Evolutionary conservation across 2,797 vertebrate genomes (phyloP), one percentile per base, ranked within the genome.

Genomic region (Acanthornis magna): DNA sequence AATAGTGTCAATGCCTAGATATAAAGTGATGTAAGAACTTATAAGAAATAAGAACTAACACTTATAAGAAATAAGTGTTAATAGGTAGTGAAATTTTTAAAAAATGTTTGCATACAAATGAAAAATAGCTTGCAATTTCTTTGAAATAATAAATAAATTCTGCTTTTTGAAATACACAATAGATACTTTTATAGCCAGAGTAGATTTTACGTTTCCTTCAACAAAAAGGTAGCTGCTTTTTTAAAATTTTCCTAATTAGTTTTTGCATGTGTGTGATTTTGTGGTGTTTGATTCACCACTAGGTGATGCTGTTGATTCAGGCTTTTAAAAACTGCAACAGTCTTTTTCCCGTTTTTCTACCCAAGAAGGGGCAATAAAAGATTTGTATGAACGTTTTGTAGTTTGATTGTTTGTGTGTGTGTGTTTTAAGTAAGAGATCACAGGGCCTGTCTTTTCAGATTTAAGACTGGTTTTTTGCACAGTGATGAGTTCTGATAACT

Each of bases 251-350:
- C 4, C 36, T 7, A 17, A 14, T 63, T 40, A 25, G 26, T 34
- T 65, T 88, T 80, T 70, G 29, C 36, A 1, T 42, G 32, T 45
- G 43, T 45, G 18, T 45, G 43, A 45, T 45, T 45, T 45, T 45
- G 43, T 55, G 17, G 27, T 67, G 11, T 81, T 86, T 82, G 16
- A 26, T 68, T 93, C 25, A 48, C 95, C 96, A 65, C 94, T 88
- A 95, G 95, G 57, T 84, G 92, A 76, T 85, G 89, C 66, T 73
- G 38, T 96, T 82, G 85, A 66, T 84, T 80, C 51, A 45, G 36
- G 10, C 38, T 78, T 89, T 63, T 88, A 23, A 73, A 82, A 89
- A 25, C 57, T 38, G 7, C 43, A 25, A 2, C 26, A 3, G 5
- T 43, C 5, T 22, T 58, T 45, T 76, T 32, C 50, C 10, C 2